Conservation (phyloP, 2,888 invertebrate genomes). For the Tetragonula carbonaria region DNA sequence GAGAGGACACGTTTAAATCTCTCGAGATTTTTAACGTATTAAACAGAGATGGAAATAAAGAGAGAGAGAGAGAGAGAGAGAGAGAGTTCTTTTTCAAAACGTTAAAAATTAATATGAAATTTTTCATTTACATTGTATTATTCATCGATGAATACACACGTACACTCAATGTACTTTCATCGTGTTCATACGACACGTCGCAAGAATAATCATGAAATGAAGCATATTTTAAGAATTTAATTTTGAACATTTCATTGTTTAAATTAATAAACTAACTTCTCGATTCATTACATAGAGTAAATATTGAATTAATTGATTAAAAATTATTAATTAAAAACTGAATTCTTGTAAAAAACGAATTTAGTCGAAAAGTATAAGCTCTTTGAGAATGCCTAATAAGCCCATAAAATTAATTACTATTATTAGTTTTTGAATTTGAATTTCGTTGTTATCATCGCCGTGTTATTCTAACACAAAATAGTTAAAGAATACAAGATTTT, state of each 20-base stretch:
- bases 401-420: background rate
- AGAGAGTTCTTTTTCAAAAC: background rate
- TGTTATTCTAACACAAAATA: no score
- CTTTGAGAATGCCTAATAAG: background rate
- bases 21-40: conserved; percentile 44
- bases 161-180: no score
- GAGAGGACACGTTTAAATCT: conserved; percentile 46
- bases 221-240: no score
- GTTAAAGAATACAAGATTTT: background rate
- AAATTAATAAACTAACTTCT: no score
- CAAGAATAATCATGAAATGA: no score
- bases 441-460: no score
- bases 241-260: no score
- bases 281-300: background rate
- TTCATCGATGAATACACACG: no score
- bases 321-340: no score
- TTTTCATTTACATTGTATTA: background rate
- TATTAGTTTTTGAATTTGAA: no score
- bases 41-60: background rate
- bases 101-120: background rate
- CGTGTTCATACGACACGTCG: no score
- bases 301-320: background rate
- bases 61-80: no score
- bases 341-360: background rate
- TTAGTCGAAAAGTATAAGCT: background rate